Evolutionary conservation across 2,888 invertebrate genomes (phyloP), one percentile per base, ranked within the genome.

Genomic region (Griposia aprilina): DNA sequence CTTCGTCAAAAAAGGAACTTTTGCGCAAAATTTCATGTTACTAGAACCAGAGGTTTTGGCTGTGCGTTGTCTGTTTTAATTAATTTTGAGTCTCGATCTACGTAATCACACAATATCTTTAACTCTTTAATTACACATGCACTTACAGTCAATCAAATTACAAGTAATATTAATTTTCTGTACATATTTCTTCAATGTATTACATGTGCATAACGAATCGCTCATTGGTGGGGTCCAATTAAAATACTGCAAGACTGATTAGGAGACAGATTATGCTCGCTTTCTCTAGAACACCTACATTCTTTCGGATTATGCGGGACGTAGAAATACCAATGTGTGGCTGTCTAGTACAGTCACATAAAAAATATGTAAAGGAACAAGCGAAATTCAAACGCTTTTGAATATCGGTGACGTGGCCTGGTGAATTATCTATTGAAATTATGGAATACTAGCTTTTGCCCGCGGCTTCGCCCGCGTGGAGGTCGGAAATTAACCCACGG

Each of bases 161-260:
- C 23, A 52, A 52, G 68, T 36, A 62, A 69, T 66, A 60, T 71
- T 20, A 59, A 68, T 63, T 30, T 68, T 52, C 57, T 36, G 59
- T 52, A 70, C 30, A 80, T n/a, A 67, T 75, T 79, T 52, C 20
- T 75, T 69, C 7, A 65, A 83, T 74, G 30, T 78, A 76, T 72
- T 78, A 79, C 72, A 59, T 67, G 62, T 70, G 76, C 72, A 73
- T 76, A 82, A 88, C 76, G 52, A 80, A 72, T 82, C 23, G 72
- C 84, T 81, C 55, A 78, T 75, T 74, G 13, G 71, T 67, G 65
- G 48, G 69, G 76, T 68, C 66, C 76, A 84, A 87, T 88, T 84
- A 80, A 87, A 87, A 87, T 81, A 86, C 84, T 81, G 73, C 79
- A 72, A 79, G 75, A 68, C 48, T 80, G 80, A 87, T 87, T 87